Evolutionary conservation across 2,797 vertebrate species (phyloP).

Genomic region (Hybognathus amarus): DNA sequence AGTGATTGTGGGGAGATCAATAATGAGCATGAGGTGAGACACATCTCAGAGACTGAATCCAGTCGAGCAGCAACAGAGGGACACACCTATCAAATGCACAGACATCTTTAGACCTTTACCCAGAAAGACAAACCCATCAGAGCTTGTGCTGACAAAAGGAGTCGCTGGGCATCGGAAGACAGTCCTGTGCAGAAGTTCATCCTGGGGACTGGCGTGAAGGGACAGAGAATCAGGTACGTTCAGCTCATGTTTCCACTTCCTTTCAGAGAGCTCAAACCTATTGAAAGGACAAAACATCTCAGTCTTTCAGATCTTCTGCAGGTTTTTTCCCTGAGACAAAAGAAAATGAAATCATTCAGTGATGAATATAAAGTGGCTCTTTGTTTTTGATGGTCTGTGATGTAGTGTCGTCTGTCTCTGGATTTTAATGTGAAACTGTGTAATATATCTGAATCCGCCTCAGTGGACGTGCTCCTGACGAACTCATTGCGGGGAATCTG

Average conservation of each 20-base stretch:
- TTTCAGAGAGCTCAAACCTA: slow-evolving; percentile 24
- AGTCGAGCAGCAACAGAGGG: too few species aligned
- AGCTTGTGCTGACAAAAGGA: too few species aligned
- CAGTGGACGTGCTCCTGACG: background rate
- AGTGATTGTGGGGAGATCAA: too few species aligned
- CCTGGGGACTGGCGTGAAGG: too few species aligned
- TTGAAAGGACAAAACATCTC: slow-evolving; percentile 1
- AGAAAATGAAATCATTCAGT: background rate
- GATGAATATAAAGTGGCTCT: background rate
- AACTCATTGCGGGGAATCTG: background rate
- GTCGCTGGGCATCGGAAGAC: too few species aligned
- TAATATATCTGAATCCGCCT: background rate
- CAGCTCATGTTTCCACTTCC: slow-evolving; percentile 11
- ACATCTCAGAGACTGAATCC: too few species aligned
- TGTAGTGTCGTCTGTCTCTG: background rate
- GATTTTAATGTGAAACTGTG: background rate
- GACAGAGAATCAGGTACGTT: too few species aligned
- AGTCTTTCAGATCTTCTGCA: background rate
- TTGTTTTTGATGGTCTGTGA: slow-evolving; percentile 7
- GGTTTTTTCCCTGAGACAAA: background rate
- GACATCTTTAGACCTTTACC: too few species aligned
- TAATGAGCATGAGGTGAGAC: too few species aligned
- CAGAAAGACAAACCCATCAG: too few species aligned
- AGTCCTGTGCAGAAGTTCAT: too few species aligned
- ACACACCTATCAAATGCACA: too few species aligned